Base-by-base conservation (phyloP, 2,797 vertebrate genomes). In the Silurus lanzhouensis region DNA sequence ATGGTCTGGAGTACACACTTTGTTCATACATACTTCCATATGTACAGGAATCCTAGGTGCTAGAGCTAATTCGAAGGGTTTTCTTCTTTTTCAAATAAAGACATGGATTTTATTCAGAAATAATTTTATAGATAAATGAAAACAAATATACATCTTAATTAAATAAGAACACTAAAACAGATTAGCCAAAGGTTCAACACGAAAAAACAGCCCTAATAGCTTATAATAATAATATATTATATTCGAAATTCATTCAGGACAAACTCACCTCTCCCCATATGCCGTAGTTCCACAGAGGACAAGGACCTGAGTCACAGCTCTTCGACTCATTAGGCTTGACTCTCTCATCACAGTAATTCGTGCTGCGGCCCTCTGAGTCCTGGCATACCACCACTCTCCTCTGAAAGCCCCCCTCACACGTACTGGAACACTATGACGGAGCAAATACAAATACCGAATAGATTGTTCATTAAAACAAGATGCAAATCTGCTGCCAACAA, bases 361-460 rank as follows among this genome's bases (percentile, higher is more conserved):
- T 94, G 89, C 94, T 95, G 85, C 92, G 96, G 75, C 98, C 98
- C 2, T 99, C 94, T 14, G 94, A 94, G 81, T 99, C 97, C 93
- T 99, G 98, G 92, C 98, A 99, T 76, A 99, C 97, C 77, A 99
- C 98, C 86, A 95, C 97, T 57, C 98, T 93, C 52, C 82, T 96
- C 86, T 98, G 97, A 91, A 97, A 95, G 74, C 98, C 98, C 48
- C 95, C 95, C 6, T 94, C 95, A 89, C 98, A 99, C 72, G 97
- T 98, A 90, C 96, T 97, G 89, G 98, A 99, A 87, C 98, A 99
- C 98, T 99, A 93, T 15, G 44, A 75, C 44, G 6, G 38, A 38
- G 72, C 6, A 63, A 61, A 78, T 63, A 52, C 60, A 64, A n/a
- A n/a, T 17, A 6, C 19, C 8, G 63, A 72, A 81, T 1, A 67